phyloP scores from a whole-genome alignment of 2,888 invertebrate genomes.

The Venustoraphidia nigricollis region DNA sequence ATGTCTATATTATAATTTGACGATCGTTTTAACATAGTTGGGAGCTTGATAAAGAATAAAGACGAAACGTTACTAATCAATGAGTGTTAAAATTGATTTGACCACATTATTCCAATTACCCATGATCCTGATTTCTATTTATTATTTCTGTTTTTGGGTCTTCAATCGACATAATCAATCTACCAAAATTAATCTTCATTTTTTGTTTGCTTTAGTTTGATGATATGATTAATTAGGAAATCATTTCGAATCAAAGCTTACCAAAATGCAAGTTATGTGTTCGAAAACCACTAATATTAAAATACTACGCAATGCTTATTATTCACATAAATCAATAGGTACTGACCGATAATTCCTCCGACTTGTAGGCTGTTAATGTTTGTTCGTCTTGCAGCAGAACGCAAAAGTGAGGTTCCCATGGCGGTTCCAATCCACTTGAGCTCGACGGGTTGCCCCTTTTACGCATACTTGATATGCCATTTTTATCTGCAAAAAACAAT shows the following conservation, averaged over 20 bases:
- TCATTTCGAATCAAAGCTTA: neutral
- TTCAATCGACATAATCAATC: too few relatives aligned
- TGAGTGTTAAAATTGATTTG: too few relatives aligned
- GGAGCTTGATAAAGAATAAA: too few relatives aligned
- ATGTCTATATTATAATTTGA: too few relatives aligned
- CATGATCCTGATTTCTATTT: too few relatives aligned
- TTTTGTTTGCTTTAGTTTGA: too few relatives aligned
- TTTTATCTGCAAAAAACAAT: slow-evolving; percentile 17
- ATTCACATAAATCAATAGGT: slow-evolving; percentile 29
- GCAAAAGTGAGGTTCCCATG: slow-evolving; percentile 68
- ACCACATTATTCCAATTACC: too few relatives aligned
- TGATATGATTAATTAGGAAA: too few relatives aligned
- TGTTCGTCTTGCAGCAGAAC: slow-evolving; percentile 61
- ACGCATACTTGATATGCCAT: slow-evolving; percentile 31
- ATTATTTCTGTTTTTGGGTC: too few relatives aligned
- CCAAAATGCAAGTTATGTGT: neutral
- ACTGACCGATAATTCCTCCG: slow-evolving; percentile 68
- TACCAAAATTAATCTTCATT: too few relatives aligned
- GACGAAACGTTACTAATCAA: too few relatives aligned
- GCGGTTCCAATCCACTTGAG: slow-evolving; percentile 9
- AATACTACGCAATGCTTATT: slow-evolving; percentile 24
- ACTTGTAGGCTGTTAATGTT: slow-evolving; percentile 59
- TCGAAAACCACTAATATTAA: neutral
- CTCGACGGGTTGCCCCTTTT: slow-evolving; percentile 39
- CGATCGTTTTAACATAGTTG: too few relatives aligned